Base-by-base conservation (phyloP, 2,888 invertebrate species). In the Lasius fuliginosus region DNA sequence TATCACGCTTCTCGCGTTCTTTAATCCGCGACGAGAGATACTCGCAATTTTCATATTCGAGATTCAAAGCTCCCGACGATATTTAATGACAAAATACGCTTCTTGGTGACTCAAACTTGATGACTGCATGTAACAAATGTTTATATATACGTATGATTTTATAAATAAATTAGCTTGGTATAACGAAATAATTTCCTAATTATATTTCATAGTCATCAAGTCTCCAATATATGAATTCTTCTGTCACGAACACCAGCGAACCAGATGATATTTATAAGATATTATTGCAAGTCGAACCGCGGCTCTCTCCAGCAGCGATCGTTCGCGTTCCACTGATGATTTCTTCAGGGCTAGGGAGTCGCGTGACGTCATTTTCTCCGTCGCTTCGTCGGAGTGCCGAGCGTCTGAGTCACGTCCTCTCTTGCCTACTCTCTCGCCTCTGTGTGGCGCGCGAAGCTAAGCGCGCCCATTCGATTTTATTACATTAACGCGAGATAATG, bases 341-440 rank as follows among this genome's bases (percentile, higher is more conserved):
- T 94, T 94, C 90, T 92, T 92, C 71, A 60, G 60, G 65, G 77
- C 90, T 89, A 90, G 91, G 93, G 92, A 92, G 87, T 88, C 56
- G 88, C 83, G 91, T 94, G 94, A 94, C 94, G 94, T 94, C 94
- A 94, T 46, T 27, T 93, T 91, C 91, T 86, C 87, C 87, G 86
- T 90, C 91, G 92, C 90, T 90, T 91, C 91, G 89, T 89, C 88
- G 90, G 92, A 93, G 92, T 93, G 92, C 93, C 93, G 92, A 94
- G 91, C 90, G 90, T 94, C 94, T 94, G 94, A 94, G 91, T 94
- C 94, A 94, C 85, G 87, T 83, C 89, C 68, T 75, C 86, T 87
- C 85, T 86, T 84, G 89, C 87, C 87, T 82, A 85, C 86, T 90
- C 90, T 85, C 75, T 30, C 75, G 84, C 73, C 86, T 64, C 76